These are phyloP conservation scores for Girardinus metallicus DNA, from an alignment of 2,797 vertebrate species.

Conservation along the genomic window DNA sequence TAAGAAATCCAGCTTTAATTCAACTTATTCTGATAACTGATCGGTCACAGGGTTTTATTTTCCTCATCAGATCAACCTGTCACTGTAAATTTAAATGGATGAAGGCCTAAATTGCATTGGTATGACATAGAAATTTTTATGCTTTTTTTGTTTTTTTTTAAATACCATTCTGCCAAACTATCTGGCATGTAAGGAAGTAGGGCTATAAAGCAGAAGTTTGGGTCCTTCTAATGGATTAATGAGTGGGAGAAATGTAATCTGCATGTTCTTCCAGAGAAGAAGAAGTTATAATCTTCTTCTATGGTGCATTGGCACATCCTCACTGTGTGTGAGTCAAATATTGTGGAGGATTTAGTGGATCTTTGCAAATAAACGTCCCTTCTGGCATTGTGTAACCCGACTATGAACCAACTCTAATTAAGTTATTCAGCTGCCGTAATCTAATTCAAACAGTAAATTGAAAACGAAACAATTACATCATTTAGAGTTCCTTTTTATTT, in stretches of 20 bases:
- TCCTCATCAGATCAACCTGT: conserved; percentile 35
- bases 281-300: conserved; percentile 13
- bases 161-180: neutral
- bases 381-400: neutral
- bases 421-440: neutral
- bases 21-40: conserved; percentile 31
- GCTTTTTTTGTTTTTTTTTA: neutral
- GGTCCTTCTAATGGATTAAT: neutral
- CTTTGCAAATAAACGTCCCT: neutral
- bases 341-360: neutral
- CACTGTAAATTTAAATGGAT: conserved; percentile 7
- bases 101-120: conserved; percentile 6
- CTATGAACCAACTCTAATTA: conserved; percentile 14
- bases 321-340: conserved; percentile 15
- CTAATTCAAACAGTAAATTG: neutral
- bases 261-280: neutral
- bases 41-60: conserved; percentile 56
- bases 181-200: neutral
- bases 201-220: neutral
- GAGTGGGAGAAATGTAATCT: neutral
- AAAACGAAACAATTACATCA: neutral
- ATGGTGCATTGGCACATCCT: neutral
- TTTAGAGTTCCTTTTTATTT: neutral
- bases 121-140: neutral
- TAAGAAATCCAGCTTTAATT: conserved; percentile 38